phyloP scores from a whole-genome alignment of 2,888 invertebrate genomes.

The Thera obeliscata region DNA sequence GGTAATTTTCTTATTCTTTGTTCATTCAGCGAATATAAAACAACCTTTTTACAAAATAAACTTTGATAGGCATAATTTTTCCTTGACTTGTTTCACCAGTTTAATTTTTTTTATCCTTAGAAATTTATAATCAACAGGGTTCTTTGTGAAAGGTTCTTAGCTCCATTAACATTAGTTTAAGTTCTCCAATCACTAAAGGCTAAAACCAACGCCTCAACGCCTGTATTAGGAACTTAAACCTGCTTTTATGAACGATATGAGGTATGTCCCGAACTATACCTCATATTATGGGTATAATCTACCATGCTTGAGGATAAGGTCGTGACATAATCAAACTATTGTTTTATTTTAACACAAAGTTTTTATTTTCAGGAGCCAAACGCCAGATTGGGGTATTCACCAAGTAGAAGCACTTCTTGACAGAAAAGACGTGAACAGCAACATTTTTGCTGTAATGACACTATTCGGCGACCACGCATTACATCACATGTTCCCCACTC shows the following conservation, averaged over 20 bases:
- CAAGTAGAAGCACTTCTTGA: conserved; percentile 91
- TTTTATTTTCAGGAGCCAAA: conserved; percentile 35
- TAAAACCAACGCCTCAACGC: too few relatives aligned
- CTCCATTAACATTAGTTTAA: too few relatives aligned
- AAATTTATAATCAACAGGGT: conserved; percentile 16
- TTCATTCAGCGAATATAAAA: conserved; percentile 24
- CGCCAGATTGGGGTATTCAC: conserved; percentile 90
- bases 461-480: conserved; percentile 91
- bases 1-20: conserved; percentile 11
- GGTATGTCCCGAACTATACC: too few relatives aligned
- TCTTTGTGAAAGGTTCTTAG: conserved; percentile 9
- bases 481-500: conserved; percentile 91
- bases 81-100: conserved; percentile 19
- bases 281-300: too few relatives aligned
- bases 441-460: conserved; percentile 86
- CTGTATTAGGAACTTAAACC: too few relatives aligned
- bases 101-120: conserved; percentile 20
- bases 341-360: background rate
- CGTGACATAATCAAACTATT: too few relatives aligned
- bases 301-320: too few relatives aligned
- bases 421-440: conserved; percentile 87
- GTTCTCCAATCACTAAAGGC: too few relatives aligned
- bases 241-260: too few relatives aligned
- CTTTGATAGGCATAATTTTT: conserved; percentile 21
- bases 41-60: conserved; percentile 24